Conservation (phyloP, 2,113 vertebrate species). For the Coturnix japonica region DNA sequence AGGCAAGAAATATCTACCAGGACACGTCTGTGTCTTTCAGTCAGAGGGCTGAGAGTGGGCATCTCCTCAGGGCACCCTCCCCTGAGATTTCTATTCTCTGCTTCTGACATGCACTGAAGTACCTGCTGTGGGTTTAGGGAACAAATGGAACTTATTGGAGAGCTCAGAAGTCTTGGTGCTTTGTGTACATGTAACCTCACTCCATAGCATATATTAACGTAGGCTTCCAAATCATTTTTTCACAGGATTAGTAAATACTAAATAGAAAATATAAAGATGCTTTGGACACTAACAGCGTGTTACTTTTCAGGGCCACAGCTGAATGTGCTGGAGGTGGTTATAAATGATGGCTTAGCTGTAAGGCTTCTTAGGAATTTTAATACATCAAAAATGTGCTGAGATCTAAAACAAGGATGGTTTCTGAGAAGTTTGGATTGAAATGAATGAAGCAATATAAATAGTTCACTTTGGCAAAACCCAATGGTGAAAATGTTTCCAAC, state of each 20-base stretch:
- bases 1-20: neutral
- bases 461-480: neutral
- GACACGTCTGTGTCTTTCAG: neutral
- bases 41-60: neutral
- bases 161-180: neutral
- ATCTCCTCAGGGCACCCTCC: neutral
- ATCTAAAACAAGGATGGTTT: neutral
- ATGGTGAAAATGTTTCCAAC: neutral
- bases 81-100: neutral
- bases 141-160: neutral
- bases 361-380: neutral
- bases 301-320: neutral
- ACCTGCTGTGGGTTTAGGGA: neutral
- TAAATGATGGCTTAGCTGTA: neutral
- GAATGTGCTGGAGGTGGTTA: neutral
- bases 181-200: neutral
- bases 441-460: neutral
- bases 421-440: neutral
- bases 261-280: neutral
- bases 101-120: neutral
- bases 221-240: neutral
- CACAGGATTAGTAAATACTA: neutral
- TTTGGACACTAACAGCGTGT: neutral
- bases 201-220: neutral
- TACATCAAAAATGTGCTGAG: neutral